Conservation (phyloP, 2,888 invertebrate species). For the Chromoteleia sp. region DNA sequence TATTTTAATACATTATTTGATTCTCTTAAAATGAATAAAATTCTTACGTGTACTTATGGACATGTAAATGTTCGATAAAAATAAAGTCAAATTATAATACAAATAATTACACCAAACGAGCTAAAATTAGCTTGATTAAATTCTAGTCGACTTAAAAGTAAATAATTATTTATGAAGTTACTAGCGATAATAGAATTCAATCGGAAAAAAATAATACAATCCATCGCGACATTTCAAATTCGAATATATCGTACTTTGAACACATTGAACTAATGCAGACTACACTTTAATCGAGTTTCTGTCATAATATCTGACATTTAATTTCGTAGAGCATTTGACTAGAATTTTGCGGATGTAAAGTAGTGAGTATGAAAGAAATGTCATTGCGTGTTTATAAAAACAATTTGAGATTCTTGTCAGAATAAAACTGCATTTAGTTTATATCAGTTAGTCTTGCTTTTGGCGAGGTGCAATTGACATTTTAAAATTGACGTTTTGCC, state of each 20-base stretch:
- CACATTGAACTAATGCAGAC: constrained; percentile 43
- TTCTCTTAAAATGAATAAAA: no score
- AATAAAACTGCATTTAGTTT: constrained; percentile 53
- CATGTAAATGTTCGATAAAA: no score
- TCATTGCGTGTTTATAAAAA: constrained; percentile 42
- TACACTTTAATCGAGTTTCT: constrained; percentile 56
- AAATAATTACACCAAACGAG: no score
- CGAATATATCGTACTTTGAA: constrained; percentile 32
- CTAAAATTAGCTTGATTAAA: no score
- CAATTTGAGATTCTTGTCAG: constrained; percentile 44
- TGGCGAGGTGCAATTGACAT: constrained; percentile 40
- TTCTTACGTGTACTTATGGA: no score
- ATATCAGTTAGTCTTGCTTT: constrained; percentile 21
- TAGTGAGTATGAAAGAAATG: constrained; percentile 42
- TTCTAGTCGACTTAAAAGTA: no score
- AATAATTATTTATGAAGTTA: no score
- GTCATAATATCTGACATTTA: constrained; percentile 63
- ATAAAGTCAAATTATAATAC: no score
- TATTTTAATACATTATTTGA: no score
- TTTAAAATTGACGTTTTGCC: constrained; percentile 53
- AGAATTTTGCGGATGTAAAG: no score
- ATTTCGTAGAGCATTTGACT: constrained; percentile 58
- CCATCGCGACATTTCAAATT: constrained; percentile 22
- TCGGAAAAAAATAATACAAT: neutral
- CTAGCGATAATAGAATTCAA: no score